Percentiles rank a stretch among this genome's conserved stretches.
Evolutionary conservation across 2,113 vertebrate species (phyloP).

Genomic region (Alces alces): DNA sequence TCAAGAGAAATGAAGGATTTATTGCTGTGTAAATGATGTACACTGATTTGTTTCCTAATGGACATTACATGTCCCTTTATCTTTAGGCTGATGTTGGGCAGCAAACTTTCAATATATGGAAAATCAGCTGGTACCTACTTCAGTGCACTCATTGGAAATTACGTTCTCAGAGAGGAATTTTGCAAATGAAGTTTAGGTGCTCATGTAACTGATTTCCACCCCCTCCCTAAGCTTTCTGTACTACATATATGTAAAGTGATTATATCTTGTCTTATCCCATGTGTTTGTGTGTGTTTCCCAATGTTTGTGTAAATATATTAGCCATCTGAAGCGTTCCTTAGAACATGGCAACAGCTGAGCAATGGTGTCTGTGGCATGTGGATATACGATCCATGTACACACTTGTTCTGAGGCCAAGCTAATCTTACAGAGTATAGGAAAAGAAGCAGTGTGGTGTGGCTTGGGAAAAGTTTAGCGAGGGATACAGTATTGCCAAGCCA

Average conservation of each 20-base stretch:
- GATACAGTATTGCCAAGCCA: fast-evolving
- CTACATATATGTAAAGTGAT: conserved; percentile 24
- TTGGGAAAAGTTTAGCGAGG: neutral
- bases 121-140: conserved; percentile 57
- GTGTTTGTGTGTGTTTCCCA: neutral
- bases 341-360: neutral
- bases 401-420: neutral
- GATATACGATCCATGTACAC: neutral
- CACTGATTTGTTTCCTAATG: conserved; percentile 67
- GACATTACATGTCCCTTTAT: conserved; percentile 64
- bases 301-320: neutral
- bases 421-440: neutral
- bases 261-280: neutral
- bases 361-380: neutral
- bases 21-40: conserved; percentile 64
- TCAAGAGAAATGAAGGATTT: conserved; percentile 71
- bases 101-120: conserved; percentile 41
- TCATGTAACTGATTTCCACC: conserved; percentile 50
- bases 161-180: conserved; percentile 24
- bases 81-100: conserved; percentile 53
- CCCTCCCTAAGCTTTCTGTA: conserved; percentile 27
- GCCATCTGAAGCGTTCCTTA: neutral
- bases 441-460: neutral
- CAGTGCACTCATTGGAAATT: neutral
- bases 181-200: conserved; percentile 42